Evolutionary conservation across 30 jellyfish, hydroid and myxozoan species (phyloP), one percentile per base, ranked within the genome.

Genomic region (Sanderia malayensis): DNA sequence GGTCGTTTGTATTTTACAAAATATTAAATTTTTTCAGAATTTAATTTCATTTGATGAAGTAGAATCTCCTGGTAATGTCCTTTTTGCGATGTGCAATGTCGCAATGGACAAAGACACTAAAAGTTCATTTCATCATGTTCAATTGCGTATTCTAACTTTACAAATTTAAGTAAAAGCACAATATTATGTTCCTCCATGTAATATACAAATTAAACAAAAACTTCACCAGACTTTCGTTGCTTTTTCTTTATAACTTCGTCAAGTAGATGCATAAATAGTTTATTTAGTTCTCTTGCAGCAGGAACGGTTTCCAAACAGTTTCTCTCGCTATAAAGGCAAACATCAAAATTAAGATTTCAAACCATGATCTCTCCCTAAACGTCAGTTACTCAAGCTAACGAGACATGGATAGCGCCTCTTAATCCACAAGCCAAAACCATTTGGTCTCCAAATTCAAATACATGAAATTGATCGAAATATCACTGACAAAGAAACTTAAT

Each of bases 151-250:
- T n/a, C n/a, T n/a, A n/a, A n/a, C n/a, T n/a, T n/a, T n/a, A n/a
- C n/a, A n/a, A n/a, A n/a, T n/a, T n/a, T n/a, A n/a, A n/a, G n/a
- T n/a, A n/a, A n/a, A n/a, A n/a, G n/a, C n/a, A n/a, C n/a, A n/a
- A n/a, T n/a, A n/a, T n/a, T n/a, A n/a, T n/a, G n/a, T n/a, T n/a
- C n/a, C n/a, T n/a, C n/a, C n/a, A n/a, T n/a, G n/a, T n/a, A n/a
- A n/a, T n/a, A n/a, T n/a, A n/a, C n/a, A n/a, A 41, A 28, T 57
- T 33, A 76, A n/a, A 76, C 87, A 31, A 76, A 76, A 0, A 76
- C 78, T 62, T 76, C 87, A 52, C 87, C 87, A 19, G 87, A 76
- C 22, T 33, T 41, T 28, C 29, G 27, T n/a, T 65, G 87, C 46
- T 62, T 76, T 26, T 31, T 60, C 29, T 61, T 70, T 31, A 59